These are phyloP conservation scores for Lethrus apterus DNA, from an alignment of 1,140 invertebrate genomes.

Conservation along the genomic window DNA sequence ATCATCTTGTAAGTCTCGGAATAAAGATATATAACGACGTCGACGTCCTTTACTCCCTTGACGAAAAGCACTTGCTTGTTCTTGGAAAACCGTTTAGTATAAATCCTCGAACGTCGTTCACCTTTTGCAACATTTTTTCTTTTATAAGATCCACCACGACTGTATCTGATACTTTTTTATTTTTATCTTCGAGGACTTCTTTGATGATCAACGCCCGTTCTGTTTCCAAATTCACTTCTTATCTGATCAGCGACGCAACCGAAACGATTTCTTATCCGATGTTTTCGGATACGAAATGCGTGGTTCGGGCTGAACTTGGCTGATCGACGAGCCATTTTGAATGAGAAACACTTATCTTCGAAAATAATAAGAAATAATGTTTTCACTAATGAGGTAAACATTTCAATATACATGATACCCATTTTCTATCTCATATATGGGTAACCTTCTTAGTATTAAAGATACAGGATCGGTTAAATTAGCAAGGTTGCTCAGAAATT, in stretches of 20 bases:
- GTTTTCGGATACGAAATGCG: conserved; percentile 43
- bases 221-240: conserved; percentile 41
- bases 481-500: too few species aligned
- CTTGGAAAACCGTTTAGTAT: conserved; percentile 27
- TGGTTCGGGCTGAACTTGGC: conserved; percentile 44
- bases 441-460: too few species aligned
- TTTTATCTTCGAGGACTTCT: conserved; percentile 33
- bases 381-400: too few species aligned
- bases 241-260: conserved; percentile 40
- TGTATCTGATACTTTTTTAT: conserved; percentile 19
- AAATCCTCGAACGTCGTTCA: conserved; percentile 18
- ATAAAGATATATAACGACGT: conserved; percentile 24
- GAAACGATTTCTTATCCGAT: conserved; percentile 44
- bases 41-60: conserved; percentile 26
- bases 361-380: too few species aligned
- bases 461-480: too few species aligned
- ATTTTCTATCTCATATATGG: too few species aligned
- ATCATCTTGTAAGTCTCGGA: conserved; percentile 19
- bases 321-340: conserved; percentile 47
- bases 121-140: conserved; percentile 23
- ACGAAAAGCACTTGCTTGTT: conserved; percentile 24
- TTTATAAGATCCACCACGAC: conserved; percentile 28
- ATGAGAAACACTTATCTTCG: too few species aligned
- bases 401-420: too few species aligned
- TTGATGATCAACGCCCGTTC: conserved; percentile 41